Conservation (phyloP, 2,113 vertebrate genomes). For the Triplophysa siluroides region DNA sequence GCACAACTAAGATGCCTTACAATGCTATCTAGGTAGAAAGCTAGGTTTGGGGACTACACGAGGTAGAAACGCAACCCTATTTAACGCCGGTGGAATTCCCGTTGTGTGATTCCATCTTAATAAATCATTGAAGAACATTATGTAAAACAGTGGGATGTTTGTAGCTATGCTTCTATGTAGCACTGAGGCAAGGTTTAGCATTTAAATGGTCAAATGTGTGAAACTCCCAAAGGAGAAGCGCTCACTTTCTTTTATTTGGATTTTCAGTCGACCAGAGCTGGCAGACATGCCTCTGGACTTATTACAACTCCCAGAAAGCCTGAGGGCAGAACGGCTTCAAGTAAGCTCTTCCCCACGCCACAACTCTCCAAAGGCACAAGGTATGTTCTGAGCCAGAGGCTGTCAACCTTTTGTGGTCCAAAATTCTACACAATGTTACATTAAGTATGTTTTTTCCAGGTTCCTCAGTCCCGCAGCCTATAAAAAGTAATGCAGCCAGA, state of each 20-base stretch:
- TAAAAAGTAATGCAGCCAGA: constrained; percentile 62
- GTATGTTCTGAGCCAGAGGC: constrained; percentile 55
- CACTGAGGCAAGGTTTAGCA: background rate
- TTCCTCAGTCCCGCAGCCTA: constrained; percentile 58
- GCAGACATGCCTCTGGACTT: constrained; percentile 80
- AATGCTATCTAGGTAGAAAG: background rate
- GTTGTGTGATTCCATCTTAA: constrained; percentile 2
- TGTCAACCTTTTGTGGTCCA: background rate
- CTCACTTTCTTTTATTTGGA: constrained; percentile 22
- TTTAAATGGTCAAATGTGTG: constrained; percentile 8
- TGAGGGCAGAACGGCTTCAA: constrained; percentile 69
- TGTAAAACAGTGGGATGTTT: background rate
- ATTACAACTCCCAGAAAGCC: constrained; percentile 79
- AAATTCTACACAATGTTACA: no score
- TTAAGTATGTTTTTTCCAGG: constrained; percentile 5
- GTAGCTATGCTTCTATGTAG: background rate
- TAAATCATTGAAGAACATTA: constrained; percentile 3
- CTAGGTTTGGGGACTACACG: background rate
- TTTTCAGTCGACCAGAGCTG: constrained; percentile 77
- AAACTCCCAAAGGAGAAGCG: constrained; percentile 25
- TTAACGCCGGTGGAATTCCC: background rate
- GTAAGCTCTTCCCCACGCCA: constrained; percentile 64
- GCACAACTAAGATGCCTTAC: background rate
- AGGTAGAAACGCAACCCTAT: background rate
- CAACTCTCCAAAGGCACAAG: constrained; percentile 68